Evolutionary conservation across 2,113 vertebrate genomes (phyloP).

Genomic region (Boleophthalmus pectinirostris): DNA sequence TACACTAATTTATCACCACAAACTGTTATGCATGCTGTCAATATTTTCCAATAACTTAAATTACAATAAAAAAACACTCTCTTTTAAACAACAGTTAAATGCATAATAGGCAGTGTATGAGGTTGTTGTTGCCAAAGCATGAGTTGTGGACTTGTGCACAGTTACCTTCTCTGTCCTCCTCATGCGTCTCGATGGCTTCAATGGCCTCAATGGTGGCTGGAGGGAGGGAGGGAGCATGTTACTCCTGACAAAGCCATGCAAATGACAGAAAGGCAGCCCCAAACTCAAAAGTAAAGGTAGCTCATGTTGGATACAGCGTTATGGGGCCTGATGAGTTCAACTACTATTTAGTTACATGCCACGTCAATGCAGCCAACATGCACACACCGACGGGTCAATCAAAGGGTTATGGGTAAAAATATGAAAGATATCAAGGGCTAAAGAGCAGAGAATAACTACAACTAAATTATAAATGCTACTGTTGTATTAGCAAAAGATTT

Average conservation of each 20-base stretch:
- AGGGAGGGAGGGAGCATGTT: slow-evolving; percentile 77
- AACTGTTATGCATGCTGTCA: neutral
- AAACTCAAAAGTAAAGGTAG: slow-evolving; percentile 38
- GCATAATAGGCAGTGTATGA: slow-evolving; percentile 5
- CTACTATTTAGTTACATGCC: slow-evolving; percentile 52
- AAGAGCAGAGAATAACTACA: slow-evolving; percentile 29
- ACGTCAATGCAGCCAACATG: slow-evolving; percentile 57
- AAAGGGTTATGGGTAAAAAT: slow-evolving; percentile 29
- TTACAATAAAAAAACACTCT: neutral
- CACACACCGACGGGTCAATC: slow-evolving; percentile 34
- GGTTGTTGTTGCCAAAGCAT: slow-evolving; percentile 28
- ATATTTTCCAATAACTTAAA: neutral
- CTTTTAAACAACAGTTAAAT: neutral
- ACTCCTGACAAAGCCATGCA: slow-evolving; percentile 80
- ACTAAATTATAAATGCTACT: neutral
- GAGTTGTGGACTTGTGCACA: slow-evolving; percentile 22
- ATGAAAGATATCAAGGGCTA: slow-evolving; percentile 36
- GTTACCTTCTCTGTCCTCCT: slow-evolving; percentile 83
- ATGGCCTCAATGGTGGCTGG: slow-evolving; percentile 86
- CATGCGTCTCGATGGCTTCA: slow-evolving; percentile 81
- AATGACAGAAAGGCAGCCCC: slow-evolving; percentile 65
- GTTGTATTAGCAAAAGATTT: neutral
- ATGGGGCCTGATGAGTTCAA: slow-evolving; percentile 37
- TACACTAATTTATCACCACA: neutral
- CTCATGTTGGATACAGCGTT: slow-evolving; percentile 29